A percentile compares a stretch with the other conserved stretches of the same genome.
phyloP scores from a whole-genome alignment of 2,113 vertebrate species.

The Crotophaga sulcirostris region DNA sequence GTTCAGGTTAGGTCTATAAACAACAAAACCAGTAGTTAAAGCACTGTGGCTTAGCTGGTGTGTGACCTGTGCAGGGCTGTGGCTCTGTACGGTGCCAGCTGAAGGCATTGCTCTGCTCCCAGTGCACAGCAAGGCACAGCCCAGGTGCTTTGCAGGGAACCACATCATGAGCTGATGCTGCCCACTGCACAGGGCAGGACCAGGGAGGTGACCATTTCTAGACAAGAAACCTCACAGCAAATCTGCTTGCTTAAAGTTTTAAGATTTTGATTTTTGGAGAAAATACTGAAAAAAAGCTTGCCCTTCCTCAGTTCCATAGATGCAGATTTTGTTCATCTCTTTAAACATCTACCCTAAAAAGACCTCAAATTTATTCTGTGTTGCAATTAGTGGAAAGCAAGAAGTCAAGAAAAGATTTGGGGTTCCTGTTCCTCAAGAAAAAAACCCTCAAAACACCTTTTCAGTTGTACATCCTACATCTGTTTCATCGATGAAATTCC shows the following conservation, averaged over 20 bases:
- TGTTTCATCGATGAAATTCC: neutral
- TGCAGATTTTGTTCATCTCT: neutral
- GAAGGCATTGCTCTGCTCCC: neutral
- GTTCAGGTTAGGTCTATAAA: slow-evolving; percentile 27
- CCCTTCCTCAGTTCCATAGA: neutral
- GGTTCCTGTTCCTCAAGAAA: neutral
- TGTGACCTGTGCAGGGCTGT: neutral
- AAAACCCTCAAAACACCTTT: neutral
- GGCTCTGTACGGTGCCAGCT: rapidly evolving
- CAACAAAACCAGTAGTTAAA: neutral
- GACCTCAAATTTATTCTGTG: neutral
- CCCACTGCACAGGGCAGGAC: neutral
- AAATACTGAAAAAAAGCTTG: neutral
- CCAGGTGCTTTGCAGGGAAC: neutral
- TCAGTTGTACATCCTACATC: neutral
- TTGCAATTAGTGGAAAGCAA: neutral
- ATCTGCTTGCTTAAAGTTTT: neutral
- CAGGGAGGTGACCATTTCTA: neutral
- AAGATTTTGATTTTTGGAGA: neutral
- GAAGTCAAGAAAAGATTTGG: neutral
- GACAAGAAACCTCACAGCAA: neutral
- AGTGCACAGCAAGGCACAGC: neutral
- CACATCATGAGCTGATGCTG: neutral
- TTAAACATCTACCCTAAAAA: neutral
- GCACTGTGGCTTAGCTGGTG: neutral